Percentiles rank a stretch among this genome's conserved stretches.
Conservation (phyloP, 2,888 invertebrate genomes). For the Monoplex corrugatus region DNA sequence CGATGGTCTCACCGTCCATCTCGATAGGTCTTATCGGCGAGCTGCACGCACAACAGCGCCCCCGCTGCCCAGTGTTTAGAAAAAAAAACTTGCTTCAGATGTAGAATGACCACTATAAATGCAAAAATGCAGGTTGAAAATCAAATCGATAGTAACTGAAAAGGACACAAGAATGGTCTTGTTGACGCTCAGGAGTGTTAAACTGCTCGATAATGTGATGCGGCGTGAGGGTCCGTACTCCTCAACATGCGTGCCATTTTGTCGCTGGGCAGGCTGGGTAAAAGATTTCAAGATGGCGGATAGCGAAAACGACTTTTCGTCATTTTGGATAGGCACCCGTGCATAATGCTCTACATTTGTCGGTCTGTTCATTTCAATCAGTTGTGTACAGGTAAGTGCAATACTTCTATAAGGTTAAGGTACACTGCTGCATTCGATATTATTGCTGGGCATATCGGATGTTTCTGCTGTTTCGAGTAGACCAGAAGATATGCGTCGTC, state of each 20-base stretch:
- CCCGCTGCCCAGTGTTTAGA: neutral
- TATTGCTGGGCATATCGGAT: neutral
- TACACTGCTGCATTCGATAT: neutral
- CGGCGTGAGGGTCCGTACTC: conserved; percentile 33
- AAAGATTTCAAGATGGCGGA: conserved; percentile 57
- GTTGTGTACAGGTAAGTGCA: conserved; percentile 5
- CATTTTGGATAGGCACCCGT: conserved; percentile 42
- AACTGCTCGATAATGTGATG: conserved; percentile 47
- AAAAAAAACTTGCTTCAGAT: neutral
- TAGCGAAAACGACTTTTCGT: conserved; percentile 41
- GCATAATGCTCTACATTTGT: conserved; percentile 38
- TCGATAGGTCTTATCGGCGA: conserved; percentile 36
- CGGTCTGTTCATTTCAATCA: neutral
- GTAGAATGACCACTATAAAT: neutral
- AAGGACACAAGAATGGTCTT: neutral
- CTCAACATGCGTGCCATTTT: conserved; percentile 44
- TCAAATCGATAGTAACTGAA: neutral
- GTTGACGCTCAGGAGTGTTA: neutral
- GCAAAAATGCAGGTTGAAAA: neutral
- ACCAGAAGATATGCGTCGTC: conserved; percentile 3
- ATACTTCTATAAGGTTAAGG: neutral
- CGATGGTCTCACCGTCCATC: conserved; percentile 44
- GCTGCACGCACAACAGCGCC: conserved; percentile 34
- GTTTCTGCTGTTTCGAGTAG: conserved; percentile 3
- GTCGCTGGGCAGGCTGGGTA: conserved; percentile 44